Evolutionary conservation across 1,140 invertebrate genomes (phyloP).

Genomic region (Pachyrhynchus sulphureomaculatus): DNA sequence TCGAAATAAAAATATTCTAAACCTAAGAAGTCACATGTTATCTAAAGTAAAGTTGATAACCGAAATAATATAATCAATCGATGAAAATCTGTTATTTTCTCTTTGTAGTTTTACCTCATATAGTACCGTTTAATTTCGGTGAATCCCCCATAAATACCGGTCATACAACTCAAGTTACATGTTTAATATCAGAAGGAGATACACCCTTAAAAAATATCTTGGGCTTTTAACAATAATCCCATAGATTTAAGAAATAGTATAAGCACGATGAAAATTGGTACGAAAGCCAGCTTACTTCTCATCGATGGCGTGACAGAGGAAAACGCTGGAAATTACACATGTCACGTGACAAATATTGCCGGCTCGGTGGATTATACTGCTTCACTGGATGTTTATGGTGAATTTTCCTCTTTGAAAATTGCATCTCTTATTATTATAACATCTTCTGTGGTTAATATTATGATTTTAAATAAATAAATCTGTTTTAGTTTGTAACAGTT

Average conservation of each 20-base stretch:
- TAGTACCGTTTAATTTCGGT: conserved; percentile 62
- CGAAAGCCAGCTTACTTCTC: conserved; percentile 68
- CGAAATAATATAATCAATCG: too few relatives aligned
- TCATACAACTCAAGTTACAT: conserved; percentile 69
- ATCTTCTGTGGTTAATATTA: conserved; percentile 7
- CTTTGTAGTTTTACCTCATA: conserved; percentile 59
- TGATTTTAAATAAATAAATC: neutral
- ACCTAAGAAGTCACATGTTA: too few relatives aligned
- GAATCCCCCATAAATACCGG: conserved; percentile 68
- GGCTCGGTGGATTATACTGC: conserved; percentile 63
- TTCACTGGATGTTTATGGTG: conserved; percentile 68
- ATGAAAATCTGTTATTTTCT: neutral
- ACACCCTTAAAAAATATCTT: conserved; percentile 64
- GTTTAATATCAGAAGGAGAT: conserved; percentile 66
- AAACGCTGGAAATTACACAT: conserved; percentile 61
- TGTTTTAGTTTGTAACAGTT: neutral
- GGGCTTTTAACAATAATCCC: conserved; percentile 57
- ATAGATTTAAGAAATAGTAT: conserved; percentile 52
- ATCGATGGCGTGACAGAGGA: conserved; percentile 62
- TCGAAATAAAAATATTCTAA: too few relatives aligned
- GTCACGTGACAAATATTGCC: conserved; percentile 47
- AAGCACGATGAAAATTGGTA: conserved; percentile 64
- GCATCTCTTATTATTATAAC: too few relatives aligned
- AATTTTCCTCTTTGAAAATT: conserved; percentile 11
- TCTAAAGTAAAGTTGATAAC: too few relatives aligned